Evolutionary conservation across 2,797 vertebrate species (phyloP), one percentile per base, ranked within the genome.

Genomic region (Macropodus opercularis): DNA sequence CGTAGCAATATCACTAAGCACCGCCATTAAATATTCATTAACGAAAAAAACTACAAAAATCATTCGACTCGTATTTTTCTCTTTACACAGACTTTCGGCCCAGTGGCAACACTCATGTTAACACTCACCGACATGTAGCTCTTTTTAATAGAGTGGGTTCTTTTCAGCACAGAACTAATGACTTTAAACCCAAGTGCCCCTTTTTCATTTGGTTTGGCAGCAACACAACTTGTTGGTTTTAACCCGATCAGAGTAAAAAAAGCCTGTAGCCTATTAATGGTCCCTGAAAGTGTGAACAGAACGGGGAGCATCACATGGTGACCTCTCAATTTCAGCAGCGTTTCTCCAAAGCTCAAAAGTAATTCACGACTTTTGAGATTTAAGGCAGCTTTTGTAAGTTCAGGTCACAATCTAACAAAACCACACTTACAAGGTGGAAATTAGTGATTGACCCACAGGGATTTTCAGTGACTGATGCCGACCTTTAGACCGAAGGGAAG

Each of bases 21-120:
- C 3, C 9, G 11, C 3, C 15, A 29, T 64, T 63, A 21, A 14
- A 50, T 64, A 66, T 41, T 52, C n/a, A 72, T 65, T 46, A 64
- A 22, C 19, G n/a, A n/a, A 36, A 12, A 42, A 66, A 53, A 32
- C 32, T 48, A 10, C 15, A 38, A 31, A 44, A 67, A 35, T 24
- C 0, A 39, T 40, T 39, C 6, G 10, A 40, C 44, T 22, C 31
- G 21, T 58, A 13, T 50, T 18, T 23, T 41, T 53, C 11, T 23
- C 26, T 36, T n/a, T 36, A 7, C 5, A 8, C 15, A 7, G 3
- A 2, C 3, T 36, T 17, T 15, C 13, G 15, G 4, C 17, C 8
- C 15, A 10, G 34, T 9, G 11, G 19, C 24, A 32, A 39, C 21
- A 54, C 18, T 59, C 5, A 3, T 15, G 36, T 23, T 42, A 24